Conservation (phyloP, 2,888 invertebrate genomes). For the Plebejus melissa region DNA sequence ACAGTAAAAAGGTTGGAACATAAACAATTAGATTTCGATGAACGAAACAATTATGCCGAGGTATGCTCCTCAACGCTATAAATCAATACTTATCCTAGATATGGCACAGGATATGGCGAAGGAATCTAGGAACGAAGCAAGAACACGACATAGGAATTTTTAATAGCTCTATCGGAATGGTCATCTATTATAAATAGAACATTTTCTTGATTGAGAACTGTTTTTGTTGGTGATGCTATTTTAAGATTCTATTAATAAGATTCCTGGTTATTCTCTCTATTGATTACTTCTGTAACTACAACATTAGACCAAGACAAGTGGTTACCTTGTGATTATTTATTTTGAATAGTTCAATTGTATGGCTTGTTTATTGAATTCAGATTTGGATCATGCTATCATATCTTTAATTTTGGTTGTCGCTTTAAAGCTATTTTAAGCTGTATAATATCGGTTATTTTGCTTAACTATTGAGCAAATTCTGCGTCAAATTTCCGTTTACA, state of each 20-base stretch:
- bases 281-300: not conserved
- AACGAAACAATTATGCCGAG: not conserved
- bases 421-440: not conserved
- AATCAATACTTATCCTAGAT: constrained; percentile 5
- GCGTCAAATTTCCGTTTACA: not conserved
- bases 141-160: constrained; percentile 23
- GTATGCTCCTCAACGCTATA: not conserved
- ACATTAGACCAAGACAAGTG: not conserved
- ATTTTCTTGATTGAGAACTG: not conserved
- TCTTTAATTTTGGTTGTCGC: not conserved
- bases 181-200: constrained; percentile 9
- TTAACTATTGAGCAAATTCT: not conserved
- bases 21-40: not conserved
- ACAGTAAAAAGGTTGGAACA: not conserved
- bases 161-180: constrained; percentile 25
- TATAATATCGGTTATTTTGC: no score
- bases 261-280: not conserved
- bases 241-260: not conserved
- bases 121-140: constrained; percentile 18
- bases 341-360: not conserved
- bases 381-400: not conserved
- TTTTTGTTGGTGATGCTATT: not conserved
- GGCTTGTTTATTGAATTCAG: no score
- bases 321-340: not conserved
- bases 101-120: constrained; percentile 36